Base-by-base conservation (phyloP, 35 echinoderm and acorn worm genomes). In the Strongylocentrotus purpuratus region DNA sequence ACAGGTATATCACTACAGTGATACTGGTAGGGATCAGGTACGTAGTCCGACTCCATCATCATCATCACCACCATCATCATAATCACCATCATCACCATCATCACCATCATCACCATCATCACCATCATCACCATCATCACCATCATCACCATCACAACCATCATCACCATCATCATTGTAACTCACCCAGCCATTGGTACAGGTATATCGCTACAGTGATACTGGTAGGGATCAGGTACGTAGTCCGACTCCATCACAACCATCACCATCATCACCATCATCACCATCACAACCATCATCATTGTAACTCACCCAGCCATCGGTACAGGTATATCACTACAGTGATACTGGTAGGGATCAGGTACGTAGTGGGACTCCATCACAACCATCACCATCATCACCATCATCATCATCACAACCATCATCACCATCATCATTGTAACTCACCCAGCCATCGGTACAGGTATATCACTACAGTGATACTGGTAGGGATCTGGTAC, bases 401-500 rank as follows among this genome's bases (percentile, higher is more conserved):
- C n/a, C 65, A 78, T 28, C 65, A 78, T 4, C 22, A 78, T 78
- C 65, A 2, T 5, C 20, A 78, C 20, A 15, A 78, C 20, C 18
- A 71, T 1, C 20, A 71, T 28, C 61, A 4, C 4, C 65, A 25
- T 78, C 65, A 78, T 7, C 22, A 78, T 78, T 7, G 2, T 78
- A 58, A 96, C 95, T 94, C 93, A 96, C 95, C 92, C 92, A 59
- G 93, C 70, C 60, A 94, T 60, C 18, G 95, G 95, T 18, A 94
- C 85, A 45, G 90, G 52, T 55, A 92, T 48, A 88, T 94, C 92
- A 25, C 93, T 48, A n/a, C 95, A 90, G 22, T 58, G 35, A 96
- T 95, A 96, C 46, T 97, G 95, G 31, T 96, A 85, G 22, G 78
- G 61, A 93, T 94, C 88, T 2, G 95, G 94, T 33, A 50, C 95